Percentiles rank a stretch among this genome's conserved stretches.
These are phyloP conservation scores for Drosophila leontia DNA, from an alignment of 1,140 invertebrate species.

Conservation along the genomic window DNA sequence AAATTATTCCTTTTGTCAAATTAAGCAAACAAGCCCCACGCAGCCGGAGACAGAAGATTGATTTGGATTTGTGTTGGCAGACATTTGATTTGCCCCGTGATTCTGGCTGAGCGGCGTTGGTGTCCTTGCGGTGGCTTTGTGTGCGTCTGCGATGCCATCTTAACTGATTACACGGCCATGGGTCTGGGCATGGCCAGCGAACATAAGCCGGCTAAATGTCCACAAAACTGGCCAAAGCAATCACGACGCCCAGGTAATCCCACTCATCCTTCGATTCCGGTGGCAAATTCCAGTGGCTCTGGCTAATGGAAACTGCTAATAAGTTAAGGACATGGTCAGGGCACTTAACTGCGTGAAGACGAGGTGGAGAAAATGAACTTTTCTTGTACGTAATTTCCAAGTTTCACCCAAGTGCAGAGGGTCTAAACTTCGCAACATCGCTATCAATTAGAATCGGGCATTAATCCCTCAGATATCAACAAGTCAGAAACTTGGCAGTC, in stretches of 20 bases:
- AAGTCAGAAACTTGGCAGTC: conserved; percentile 3
- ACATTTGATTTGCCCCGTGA: conserved; percentile 53
- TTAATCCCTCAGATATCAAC: conserved; percentile 32
- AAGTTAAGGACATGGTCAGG: conserved; percentile 18
- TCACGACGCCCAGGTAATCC: conserved; percentile 25
- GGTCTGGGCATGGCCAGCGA: conserved; percentile 16
- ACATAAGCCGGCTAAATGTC: conserved; percentile 52
- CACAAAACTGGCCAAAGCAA: conserved; percentile 48
- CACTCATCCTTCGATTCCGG: conserved; percentile 5
- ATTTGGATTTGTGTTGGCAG: conserved; percentile 67
- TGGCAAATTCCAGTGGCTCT: background rate
- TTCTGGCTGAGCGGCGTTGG: conserved; percentile 18
- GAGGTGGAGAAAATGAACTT: conserved; percentile 11
- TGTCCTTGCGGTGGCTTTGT: conserved; percentile 15
- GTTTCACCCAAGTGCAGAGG: conserved; percentile 6
- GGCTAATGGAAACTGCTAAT: conserved; percentile 48
- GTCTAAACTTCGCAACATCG: background rate
- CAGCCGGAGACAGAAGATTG: conserved; percentile 62
- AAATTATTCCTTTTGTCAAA: conserved; percentile 83
- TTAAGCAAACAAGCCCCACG: conserved; percentile 76
- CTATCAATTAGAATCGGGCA: conserved; percentile 1
- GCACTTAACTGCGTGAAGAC: conserved; percentile 18
- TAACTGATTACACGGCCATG: conserved; percentile 51
- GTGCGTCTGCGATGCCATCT: conserved; percentile 27
- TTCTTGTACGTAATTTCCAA: conserved; percentile 15